Base-by-base conservation (phyloP, 1,140 invertebrate species). In the Chlorops oryzae region DNA sequence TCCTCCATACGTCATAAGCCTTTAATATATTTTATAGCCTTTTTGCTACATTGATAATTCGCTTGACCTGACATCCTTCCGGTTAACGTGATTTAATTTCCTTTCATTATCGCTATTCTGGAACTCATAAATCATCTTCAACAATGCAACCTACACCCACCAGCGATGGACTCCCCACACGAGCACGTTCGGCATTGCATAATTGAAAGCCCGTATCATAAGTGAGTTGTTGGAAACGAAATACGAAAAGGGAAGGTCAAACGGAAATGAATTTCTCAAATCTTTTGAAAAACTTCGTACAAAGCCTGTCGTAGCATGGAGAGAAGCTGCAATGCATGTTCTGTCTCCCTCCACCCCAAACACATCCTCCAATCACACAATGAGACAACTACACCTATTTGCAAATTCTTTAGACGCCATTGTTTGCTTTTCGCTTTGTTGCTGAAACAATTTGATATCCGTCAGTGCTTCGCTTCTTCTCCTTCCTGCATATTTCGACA, bases 61-160 rank as follows among this genome's bases (percentile, higher is more conserved):
- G n/a, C n/a, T n/a, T n/a, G n/a, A 63, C 58, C 63, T 62, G 59
- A 61, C 61, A 63, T 66, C 60, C 62, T 67, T 67, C 64, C 62
- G 64, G 61, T 67, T 56, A 67, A 64, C 64, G 62, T 63, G 62
- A 64, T 67, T 67, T 62, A 62, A 67, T 67, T 64, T 64, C 64
- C 64, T 59, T 62, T 67, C 62, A 67, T 67, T 67, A 67, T 67
- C 60, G 63, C 65, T 55, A 64, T 55, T 61, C 54, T 67, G 64
- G 64, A 62, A 59, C 64, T 52, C 64, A 67, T 67, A 67, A 67
- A 67, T 67, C 62, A 66, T 64, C 61, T 57, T 55, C 46, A 54
- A 51, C 47, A 58, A 35, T 59, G 51, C 39, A 53, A 44, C 49
- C 56, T n/a, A n/a, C n/a, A n/a, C n/a, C n/a, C n/a, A n/a, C n/a